Evolutionary conservation across 2,113 vertebrate genomes (phyloP).

Genomic region (Microtus ochrogaster): DNA sequence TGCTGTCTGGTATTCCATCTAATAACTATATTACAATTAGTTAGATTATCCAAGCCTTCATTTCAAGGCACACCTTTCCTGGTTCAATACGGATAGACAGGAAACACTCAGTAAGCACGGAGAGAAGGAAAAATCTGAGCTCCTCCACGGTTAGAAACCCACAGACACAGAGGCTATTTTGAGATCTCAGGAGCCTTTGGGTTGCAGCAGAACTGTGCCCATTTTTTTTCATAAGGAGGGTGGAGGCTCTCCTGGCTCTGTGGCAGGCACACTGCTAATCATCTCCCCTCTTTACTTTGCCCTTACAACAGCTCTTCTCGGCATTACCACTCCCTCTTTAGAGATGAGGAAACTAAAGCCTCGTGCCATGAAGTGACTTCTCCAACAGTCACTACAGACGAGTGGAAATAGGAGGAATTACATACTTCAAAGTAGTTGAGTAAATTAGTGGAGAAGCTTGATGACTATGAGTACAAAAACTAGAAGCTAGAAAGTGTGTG

Average conservation of each 20-base stretch:
- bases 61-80: not conserved
- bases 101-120: not conserved
- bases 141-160: not conserved
- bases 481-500: not conserved
- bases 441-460: constrained; percentile 26
- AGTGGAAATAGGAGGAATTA: constrained; percentile 14
- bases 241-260: not conserved
- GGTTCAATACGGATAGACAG: not conserved
- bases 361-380: constrained; percentile 18
- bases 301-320: not conserved
- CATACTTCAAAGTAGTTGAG: not conserved
- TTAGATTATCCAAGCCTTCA: not conserved
- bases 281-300: not conserved
- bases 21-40: not conserved
- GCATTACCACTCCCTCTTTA: not conserved
- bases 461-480: not conserved
- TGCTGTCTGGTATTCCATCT: not conserved
- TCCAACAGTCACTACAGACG: not conserved
- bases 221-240: not conserved
- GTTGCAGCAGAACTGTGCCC: not conserved
- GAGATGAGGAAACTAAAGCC: constrained; percentile 1
- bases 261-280: not conserved
- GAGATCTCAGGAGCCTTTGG: not conserved
- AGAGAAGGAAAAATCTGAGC: not conserved
- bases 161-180: not conserved